A percentile compares a stretch with the other conserved stretches of the same genome.
These are phyloP conservation scores for Harpagifer antarcticus DNA, from an alignment of 2,797 vertebrate genomes.

Conservation along the genomic window DNA sequence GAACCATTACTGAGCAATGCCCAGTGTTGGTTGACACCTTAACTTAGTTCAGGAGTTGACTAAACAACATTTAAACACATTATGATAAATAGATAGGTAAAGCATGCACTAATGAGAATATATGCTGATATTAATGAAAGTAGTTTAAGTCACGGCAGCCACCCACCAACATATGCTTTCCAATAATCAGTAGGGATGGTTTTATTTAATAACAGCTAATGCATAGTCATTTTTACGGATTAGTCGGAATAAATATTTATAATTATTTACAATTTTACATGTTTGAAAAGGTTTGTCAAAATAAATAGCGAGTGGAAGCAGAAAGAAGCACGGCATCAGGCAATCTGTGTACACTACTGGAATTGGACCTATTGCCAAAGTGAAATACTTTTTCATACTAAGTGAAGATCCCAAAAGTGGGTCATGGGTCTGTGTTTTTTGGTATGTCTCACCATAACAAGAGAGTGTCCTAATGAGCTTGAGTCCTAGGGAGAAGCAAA, in stretches of 20 bases:
- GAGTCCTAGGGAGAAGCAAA: constrained; percentile 56
- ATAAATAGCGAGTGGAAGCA: not conserved
- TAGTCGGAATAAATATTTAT: not conserved
- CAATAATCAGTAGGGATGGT: constrained; percentile 3
- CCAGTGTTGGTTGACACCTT: not conserved
- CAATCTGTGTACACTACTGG: constrained; percentile 8
- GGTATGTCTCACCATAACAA: constrained; percentile 63
- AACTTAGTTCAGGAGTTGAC: not conserved
- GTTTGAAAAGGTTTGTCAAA: constrained; percentile 12
- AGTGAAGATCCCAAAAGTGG: constrained; percentile 63
- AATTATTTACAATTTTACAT: constrained; percentile 1
- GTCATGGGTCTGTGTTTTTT: constrained; percentile 67
- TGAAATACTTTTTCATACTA: constrained; percentile 46
- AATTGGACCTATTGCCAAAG: constrained; percentile 30
- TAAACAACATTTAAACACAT: not conserved
- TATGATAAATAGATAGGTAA: not conserved
- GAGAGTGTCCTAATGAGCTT: constrained; percentile 72
- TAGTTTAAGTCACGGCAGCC: not conserved
- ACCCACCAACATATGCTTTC: not conserved
- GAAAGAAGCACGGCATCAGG: not conserved
- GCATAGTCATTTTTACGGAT: not conserved
- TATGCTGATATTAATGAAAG: not conserved
- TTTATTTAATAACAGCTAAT: constrained; percentile 4
- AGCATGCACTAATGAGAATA: constrained; percentile 1
- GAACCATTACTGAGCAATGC: no score